A percentile compares a stretch with the other conserved stretches of the same genome.
Conservation (phyloP, 1,140 invertebrate genomes). For the Neotoxoptera formosana region DNA sequence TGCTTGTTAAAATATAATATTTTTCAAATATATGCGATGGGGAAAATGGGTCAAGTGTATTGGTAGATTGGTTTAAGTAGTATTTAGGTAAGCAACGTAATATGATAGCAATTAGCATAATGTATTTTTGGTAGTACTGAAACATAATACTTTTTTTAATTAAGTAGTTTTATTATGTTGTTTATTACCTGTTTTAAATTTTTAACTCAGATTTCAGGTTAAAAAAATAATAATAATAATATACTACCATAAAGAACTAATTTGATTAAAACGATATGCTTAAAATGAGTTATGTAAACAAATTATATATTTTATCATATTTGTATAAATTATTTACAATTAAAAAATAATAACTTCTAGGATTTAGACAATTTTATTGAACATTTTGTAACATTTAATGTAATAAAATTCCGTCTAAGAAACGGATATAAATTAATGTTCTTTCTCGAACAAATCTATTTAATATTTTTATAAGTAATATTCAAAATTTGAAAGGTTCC, state of each 20-base stretch:
- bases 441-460: neutral
- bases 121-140: neutral
- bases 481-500: neutral
- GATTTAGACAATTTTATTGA: neutral
- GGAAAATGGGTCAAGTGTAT: neutral
- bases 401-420: too few species aligned
- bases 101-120: neutral
- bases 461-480: neutral
- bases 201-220: neutral
- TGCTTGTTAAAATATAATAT: neutral
- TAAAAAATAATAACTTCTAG: neutral
- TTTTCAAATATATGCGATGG: neutral
- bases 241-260: neutral
- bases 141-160: neutral
- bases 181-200: neutral
- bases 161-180: neutral
- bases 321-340: neutral
- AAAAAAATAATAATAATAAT: neutral
- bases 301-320: neutral
- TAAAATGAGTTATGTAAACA: neutral
- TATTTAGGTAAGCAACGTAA: neutral
- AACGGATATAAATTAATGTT: neutral
- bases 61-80: neutral
- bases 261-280: neutral
- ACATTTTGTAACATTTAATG: too few species aligned